Evolutionary conservation across 2,888 invertebrate genomes (phyloP).

Genomic region (Dioctria rufipes): DNA sequence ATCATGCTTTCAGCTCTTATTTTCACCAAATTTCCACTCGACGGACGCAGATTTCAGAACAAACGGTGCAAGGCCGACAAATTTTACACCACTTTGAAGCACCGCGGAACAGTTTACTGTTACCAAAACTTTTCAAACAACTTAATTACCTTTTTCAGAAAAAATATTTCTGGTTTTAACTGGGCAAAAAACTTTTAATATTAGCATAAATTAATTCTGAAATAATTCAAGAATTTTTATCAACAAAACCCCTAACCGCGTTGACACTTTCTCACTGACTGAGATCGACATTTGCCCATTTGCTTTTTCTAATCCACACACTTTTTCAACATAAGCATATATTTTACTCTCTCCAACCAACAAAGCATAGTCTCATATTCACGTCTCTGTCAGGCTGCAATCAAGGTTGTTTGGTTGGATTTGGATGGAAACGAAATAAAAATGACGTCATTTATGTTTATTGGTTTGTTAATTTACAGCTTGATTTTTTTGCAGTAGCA

Average conservation of each 20-base stretch:
- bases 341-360: not conserved
- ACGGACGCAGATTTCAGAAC: not conserved
- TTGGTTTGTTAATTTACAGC: not conserved
- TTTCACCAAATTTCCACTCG: not conserved
- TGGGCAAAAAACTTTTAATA: constrained; percentile 32
- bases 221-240: constrained; percentile 29
- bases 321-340: not conserved
- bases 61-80: not conserved
- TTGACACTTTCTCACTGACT: constrained; percentile 45
- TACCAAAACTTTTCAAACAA: not conserved
- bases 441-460: constrained; percentile 16
- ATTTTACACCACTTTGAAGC: not conserved
- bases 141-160: constrained; percentile 25
- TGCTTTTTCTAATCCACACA: constrained; percentile 29
- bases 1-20: not conserved
- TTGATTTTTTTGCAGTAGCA: not conserved
- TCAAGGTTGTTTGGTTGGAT: not conserved
- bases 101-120: not conserved
- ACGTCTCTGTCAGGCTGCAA: not conserved
- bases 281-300: not conserved
- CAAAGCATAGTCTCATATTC: not conserved
- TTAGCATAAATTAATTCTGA: constrained; percentile 35
- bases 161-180: constrained; percentile 1
- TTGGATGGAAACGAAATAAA: not conserved
- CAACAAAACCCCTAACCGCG: constrained; percentile 33